phyloP scores from a whole-genome alignment of 2,113 vertebrate genomes.

The Pelecanus crispus region DNA sequence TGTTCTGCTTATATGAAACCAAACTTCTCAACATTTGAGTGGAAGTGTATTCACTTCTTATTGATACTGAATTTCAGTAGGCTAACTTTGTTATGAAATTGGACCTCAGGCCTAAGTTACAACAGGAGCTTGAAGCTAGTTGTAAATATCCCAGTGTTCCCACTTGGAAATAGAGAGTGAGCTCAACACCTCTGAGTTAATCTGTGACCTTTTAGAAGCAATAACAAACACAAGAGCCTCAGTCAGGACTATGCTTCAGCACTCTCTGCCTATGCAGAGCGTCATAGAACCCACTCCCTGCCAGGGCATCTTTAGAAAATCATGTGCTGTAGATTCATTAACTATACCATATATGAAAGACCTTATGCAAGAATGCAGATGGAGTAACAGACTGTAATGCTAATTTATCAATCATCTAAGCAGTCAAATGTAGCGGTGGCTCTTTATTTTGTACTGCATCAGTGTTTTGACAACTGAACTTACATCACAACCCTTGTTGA shows the following conservation, averaged over 20 bases:
- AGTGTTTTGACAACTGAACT: background rate
- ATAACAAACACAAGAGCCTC: background rate
- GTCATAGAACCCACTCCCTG: background rate
- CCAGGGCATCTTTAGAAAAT: accelerated
- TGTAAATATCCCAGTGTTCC: background rate
- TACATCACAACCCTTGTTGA: background rate
- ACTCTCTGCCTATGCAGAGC: background rate
- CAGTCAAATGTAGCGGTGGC: background rate
- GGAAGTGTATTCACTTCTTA: background rate
- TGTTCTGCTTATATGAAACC: background rate
- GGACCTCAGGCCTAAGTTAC: background rate
- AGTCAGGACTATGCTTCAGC: background rate
- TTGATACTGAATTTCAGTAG: background rate
- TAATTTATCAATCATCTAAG: background rate
- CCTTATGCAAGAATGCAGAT: constrained; percentile 26
- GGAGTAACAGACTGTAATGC: background rate
- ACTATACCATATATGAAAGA: background rate
- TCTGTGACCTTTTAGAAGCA: background rate
- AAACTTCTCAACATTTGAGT: background rate
- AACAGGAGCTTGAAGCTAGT: background rate
- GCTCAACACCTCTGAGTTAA: background rate
- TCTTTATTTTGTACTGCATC: background rate
- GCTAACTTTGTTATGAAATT: background rate
- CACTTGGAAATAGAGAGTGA: accelerated
- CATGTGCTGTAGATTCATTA: background rate